Conservation (phyloP, 2,888 invertebrate genomes). For the Andrena hattorfiana region DNA sequence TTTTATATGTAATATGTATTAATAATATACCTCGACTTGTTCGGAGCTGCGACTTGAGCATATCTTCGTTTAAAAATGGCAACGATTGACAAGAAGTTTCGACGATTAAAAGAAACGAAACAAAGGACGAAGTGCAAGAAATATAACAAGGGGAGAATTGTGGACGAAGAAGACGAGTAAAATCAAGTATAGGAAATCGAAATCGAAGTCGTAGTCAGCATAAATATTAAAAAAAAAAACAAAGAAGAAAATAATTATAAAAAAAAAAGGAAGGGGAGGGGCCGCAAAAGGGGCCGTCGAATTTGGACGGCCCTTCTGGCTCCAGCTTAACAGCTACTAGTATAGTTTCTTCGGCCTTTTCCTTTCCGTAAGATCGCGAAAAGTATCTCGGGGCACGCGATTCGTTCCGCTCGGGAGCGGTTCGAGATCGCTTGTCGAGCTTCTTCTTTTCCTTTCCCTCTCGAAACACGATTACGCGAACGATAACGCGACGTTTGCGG, state of each 20-base stretch:
- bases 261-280: background rate
- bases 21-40: conserved; percentile 73
- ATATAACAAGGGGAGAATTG: background rate
- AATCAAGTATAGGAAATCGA: conserved; percentile 3
- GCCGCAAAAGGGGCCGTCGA: conserved; percentile 13
- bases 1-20: conserved; percentile 74
- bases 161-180: conserved; percentile 3
- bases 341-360: conserved; percentile 41
- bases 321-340: conserved; percentile 38
- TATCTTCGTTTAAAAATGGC: conserved; percentile 79
- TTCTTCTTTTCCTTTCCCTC: conserved; percentile 22
- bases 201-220: conserved; percentile 52
- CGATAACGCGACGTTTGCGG: conserved; percentile 29
- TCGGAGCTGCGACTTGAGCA: conserved; percentile 79
- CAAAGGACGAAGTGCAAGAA: conserved; percentile 55
- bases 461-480: conserved; percentile 40
- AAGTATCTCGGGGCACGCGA: conserved; percentile 15
- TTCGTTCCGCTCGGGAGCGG: conserved; percentile 10
- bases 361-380: background rate
- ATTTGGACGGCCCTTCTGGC: conserved; percentile 12
- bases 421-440: conserved; percentile 41
- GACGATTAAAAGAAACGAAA: conserved; percentile 60
- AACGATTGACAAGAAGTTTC: conserved; percentile 80
- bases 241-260: conserved; percentile 32
- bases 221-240: conserved; percentile 27